Evolutionary conservation across 1,140 invertebrate genomes (phyloP), one percentile per base, ranked within the genome.

Genomic region (Hyles vespertilio): DNA sequence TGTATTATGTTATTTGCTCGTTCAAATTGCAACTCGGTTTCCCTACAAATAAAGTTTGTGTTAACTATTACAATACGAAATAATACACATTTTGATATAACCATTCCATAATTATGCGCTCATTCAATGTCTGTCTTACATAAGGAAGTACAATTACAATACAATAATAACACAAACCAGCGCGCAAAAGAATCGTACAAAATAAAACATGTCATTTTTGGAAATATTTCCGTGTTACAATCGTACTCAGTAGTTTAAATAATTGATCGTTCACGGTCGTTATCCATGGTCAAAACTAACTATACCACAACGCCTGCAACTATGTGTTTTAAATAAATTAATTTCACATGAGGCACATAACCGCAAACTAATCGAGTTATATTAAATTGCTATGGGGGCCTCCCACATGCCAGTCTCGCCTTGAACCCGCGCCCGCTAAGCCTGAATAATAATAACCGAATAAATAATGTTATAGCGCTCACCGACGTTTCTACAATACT

Each of bases 361-460:
- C 22, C 12, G 32, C 53, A 32, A 9, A 32, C 59, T 67, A 52
- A 63, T 60, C 58, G 12, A 63, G 43, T 67, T 48, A 61, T 43
- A 62, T 59, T 56, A 57, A 52, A 62, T 56, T 45, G 32, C 44
- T 56, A 56, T 34, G 59, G 63, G 67, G 73, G 70, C 70, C 71
- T 73, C 73, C 73, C 70, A 73, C 68, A 69, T 67, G 60, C 56
- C 46, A 11, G 51, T 57, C 44, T 67, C 52, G 56, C 76, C 74
- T 81, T 77, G 75, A 81, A 81, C 76, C 65, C 61, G 52, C 59
- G 57, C 33, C 61, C 54, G 58, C 63, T 46, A 69, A 69, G 59
- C 63, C 69, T 70, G 63, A 74, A 74, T 78, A 78, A 72, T 66
- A 70, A 78, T 71, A 65, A 74, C 58, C 56, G 32, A 58, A 57